phyloP scores from a whole-genome alignment of 2,113 vertebrate species.

The Sakesphorus luctuosus region DNA sequence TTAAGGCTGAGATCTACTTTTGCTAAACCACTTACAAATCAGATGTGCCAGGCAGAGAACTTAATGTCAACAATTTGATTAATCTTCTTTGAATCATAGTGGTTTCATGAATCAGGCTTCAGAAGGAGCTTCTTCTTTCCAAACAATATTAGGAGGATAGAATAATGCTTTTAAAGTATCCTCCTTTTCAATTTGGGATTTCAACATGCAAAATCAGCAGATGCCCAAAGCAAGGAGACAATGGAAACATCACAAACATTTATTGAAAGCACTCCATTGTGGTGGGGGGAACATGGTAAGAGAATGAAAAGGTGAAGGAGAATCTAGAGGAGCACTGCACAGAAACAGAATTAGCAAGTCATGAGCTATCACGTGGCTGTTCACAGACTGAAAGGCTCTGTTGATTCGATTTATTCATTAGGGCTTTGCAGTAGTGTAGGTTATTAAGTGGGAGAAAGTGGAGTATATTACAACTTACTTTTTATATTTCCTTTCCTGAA shows the following conservation, averaged over 20 bases:
- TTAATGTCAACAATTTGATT: slow-evolving; percentile 45
- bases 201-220: slow-evolving; percentile 61
- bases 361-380: slow-evolving; percentile 64
- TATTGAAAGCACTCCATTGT: slow-evolving; percentile 37
- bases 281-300: not conserved
- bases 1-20: slow-evolving; percentile 32
- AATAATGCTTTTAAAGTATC: slow-evolving; percentile 51
- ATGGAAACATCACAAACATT: slow-evolving; percentile 36
- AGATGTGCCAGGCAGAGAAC: not conserved
- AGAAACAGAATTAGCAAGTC: slow-evolving; percentile 68
- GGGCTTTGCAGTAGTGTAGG: slow-evolving; percentile 28
- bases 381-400: slow-evolving; percentile 64
- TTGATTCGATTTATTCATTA: slow-evolving; percentile 70
- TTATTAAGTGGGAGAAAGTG: slow-evolving; percentile 38
- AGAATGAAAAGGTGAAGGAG: slow-evolving; percentile 61
- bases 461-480: slow-evolving; percentile 35
- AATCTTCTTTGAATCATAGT: slow-evolving; percentile 40
- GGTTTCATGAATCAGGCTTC: slow-evolving; percentile 53
- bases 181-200: slow-evolving; percentile 49
- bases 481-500: slow-evolving; percentile 60
- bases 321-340: slow-evolving; percentile 28
- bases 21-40: slow-evolving; percentile 54
- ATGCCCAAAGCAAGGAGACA: slow-evolving; percentile 35
- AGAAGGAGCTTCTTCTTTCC: slow-evolving; percentile 20
- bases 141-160: not conserved